Conservation (phyloP, 2,113 vertebrate species). For the Vulpes ferrilata region DNA sequence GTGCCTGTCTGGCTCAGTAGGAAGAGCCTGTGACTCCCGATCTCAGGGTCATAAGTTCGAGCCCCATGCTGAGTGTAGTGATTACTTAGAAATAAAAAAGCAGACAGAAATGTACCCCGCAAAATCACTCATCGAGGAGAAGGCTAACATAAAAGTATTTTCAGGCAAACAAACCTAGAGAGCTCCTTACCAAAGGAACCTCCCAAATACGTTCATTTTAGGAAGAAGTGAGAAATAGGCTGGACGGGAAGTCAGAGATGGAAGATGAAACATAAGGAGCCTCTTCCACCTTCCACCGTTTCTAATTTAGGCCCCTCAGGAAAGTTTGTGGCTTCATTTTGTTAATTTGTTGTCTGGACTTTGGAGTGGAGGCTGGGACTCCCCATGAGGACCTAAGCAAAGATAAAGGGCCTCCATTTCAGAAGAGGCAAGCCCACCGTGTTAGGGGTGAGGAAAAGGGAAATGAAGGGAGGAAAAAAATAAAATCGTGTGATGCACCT, state of each 20-base stretch:
- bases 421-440: neutral
- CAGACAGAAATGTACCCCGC: neutral
- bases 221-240: neutral
- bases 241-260: neutral
- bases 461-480: neutral
- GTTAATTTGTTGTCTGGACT: neutral
- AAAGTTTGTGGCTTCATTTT: neutral
- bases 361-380: neutral
- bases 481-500: fast-evolving
- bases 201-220: neutral
- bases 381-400: too few relatives aligned
- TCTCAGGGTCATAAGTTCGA: neutral
- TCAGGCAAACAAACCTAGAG: neutral
- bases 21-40: neutral
- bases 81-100: neutral
- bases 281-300: neutral
- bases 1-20: neutral
- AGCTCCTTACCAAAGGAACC: neutral
- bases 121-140: neutral
- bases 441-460: neutral
- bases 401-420: neutral
- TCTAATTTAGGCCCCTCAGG: neutral
- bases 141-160: neutral
- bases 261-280: neutral
- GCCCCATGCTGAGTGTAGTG: neutral